Evolutionary conservation across 2,797 vertebrate genomes (phyloP).

Genomic region (Bothrops alternatus): DNA sequence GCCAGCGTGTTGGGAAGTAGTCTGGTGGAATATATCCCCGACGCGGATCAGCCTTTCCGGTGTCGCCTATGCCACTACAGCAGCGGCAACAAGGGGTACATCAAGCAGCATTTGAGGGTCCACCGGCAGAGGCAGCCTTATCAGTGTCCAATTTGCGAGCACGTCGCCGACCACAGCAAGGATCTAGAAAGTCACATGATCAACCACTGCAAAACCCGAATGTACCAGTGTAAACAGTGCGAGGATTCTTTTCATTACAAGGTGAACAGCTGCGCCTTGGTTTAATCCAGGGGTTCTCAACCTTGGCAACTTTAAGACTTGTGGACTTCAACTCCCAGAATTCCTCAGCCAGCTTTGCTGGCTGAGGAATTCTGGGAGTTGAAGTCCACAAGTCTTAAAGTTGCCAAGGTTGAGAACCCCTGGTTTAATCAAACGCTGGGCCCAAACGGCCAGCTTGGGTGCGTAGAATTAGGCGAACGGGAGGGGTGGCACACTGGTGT

Average conservation of each 20-base stretch:
- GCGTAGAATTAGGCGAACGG: neutral
- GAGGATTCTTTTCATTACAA: conserved; percentile 90
- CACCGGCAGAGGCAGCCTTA: conserved; percentile 91
- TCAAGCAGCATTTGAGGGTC: conserved; percentile 94
- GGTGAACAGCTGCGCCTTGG: conserved; percentile 67
- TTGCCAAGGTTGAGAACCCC: too few species aligned
- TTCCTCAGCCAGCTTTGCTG: too few species aligned
- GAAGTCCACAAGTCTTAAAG: too few species aligned
- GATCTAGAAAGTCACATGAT: conserved; percentile 95
- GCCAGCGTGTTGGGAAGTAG: conserved; percentile 60
- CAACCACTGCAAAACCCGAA: conserved; percentile 91
- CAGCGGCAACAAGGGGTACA: conserved; percentile 94
- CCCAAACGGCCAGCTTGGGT: neutral
- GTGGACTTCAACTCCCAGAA: too few species aligned
- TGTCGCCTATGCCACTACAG: conserved; percentile 92
- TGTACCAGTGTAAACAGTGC: conserved; percentile 91
- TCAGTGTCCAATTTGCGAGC: conserved; percentile 97
- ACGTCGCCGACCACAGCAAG: conserved; percentile 86
- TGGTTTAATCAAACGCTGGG: neutral
- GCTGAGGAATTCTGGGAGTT: too few species aligned
- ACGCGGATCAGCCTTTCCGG: conserved; percentile 84
- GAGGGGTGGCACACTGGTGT: neutral
- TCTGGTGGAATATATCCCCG: conserved; percentile 86
- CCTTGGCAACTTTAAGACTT: too few species aligned
- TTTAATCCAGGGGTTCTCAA: neutral